A percentile compares a stretch with the other conserved stretches of the same genome.
phyloP scores from a whole-genome alignment of 2,888 invertebrate species.

The Tanypteryx hageni region DNA sequence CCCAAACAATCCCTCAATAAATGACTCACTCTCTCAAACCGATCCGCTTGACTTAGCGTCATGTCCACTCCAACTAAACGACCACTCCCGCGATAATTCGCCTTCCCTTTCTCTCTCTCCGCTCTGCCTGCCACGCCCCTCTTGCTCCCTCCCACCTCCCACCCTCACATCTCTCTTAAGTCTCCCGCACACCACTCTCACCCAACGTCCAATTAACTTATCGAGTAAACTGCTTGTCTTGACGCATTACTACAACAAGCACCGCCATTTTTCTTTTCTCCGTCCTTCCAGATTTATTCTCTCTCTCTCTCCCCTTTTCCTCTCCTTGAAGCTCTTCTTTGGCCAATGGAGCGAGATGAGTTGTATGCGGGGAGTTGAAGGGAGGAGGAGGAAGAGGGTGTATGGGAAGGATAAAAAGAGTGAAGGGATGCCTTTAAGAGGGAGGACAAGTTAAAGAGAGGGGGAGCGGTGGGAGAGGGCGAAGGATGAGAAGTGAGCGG shows the following conservation, averaged over 20 bases:
- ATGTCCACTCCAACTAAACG: constrained; percentile 6
- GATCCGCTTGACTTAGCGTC: neutral
- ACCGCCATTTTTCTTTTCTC: neutral
- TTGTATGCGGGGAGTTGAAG: neutral
- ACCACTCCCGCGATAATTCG: neutral
- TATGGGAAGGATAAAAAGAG: neutral
- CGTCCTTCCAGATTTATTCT: neutral
- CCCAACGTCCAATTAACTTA: neutral
- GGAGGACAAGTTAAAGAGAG: too few species aligned
- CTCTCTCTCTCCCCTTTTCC: neutral
- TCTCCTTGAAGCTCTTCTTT: neutral
- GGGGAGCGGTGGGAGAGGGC: too few species aligned
- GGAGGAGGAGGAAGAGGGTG: neutral
- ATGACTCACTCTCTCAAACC: constrained; percentile 14
- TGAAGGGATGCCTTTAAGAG: neutral
- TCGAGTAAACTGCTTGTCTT: constrained; percentile 3
- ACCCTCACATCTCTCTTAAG: too few species aligned
- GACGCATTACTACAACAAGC: neutral
- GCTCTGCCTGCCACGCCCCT: neutral
- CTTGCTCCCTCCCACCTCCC: too few species aligned
- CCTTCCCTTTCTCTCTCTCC: neutral
- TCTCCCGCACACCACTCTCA: too few species aligned
- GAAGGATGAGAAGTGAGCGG: too few species aligned
- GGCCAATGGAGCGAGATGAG: constrained; percentile 8
- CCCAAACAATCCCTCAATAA: neutral